These are phyloP conservation scores for Lasioglossum leucozonium DNA, from an alignment of 2,888 invertebrate genomes.

Conservation along the genomic window DNA sequence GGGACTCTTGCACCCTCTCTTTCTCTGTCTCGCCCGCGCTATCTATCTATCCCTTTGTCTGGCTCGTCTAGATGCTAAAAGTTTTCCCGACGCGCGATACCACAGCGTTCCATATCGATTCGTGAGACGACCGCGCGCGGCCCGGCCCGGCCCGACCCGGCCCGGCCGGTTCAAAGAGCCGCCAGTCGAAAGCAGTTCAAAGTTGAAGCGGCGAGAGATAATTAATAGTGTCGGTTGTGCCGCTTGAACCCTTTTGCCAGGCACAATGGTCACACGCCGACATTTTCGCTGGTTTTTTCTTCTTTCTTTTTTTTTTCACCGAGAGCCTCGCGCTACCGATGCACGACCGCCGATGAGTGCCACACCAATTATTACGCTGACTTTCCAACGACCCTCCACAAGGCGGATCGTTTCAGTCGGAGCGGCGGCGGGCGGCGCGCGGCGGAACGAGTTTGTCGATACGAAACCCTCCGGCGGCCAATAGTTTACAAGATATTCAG, in stretches of 20 bases:
- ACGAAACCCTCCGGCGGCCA: conserved; percentile 2
- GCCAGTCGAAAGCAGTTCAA: conserved; percentile 7
- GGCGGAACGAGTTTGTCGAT: neutral
- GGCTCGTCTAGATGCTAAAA: neutral
- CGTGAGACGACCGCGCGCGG: neutral
- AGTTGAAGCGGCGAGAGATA: conserved; percentile 6
- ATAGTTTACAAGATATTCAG: conserved; percentile 4
- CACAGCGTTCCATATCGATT: conserved; percentile 6
- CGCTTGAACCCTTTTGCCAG: neutral
- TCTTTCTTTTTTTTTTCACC: no score
- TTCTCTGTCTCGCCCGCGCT: neutral
- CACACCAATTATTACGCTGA: conserved; percentile 6
- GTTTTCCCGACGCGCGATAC: neutral
- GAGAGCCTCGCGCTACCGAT: neutral
- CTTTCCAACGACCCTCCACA: neutral
- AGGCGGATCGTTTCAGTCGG: neutral
- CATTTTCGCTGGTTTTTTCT: neutral
- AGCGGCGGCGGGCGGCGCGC: no score
- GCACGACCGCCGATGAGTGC: neutral
- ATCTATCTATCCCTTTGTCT: conserved; percentile 1
- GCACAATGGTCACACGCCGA: neutral
- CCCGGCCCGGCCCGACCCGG: neutral
- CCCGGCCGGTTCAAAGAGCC: neutral
- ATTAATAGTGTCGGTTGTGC: conserved; percentile 1
- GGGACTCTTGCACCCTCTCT: neutral